Evolutionary conservation across 2,888 invertebrate genomes (phyloP).

Genomic region (Xylocampa areola): DNA sequence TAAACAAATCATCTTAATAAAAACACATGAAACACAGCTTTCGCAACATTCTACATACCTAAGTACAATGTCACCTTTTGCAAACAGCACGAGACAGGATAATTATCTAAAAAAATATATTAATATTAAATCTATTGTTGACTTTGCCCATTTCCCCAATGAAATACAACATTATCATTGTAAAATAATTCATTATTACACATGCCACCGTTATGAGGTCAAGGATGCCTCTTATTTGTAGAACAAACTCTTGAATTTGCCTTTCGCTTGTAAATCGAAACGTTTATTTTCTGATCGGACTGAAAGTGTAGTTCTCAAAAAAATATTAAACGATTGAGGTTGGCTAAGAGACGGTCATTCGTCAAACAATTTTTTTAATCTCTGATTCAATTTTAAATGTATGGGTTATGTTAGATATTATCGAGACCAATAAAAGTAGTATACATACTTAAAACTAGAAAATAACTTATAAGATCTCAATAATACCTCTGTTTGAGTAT

Average conservation of each 20-base stretch:
- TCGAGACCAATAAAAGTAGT: constrained; percentile 3
- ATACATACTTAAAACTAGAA: not conserved
- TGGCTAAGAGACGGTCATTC: constrained; percentile 11
- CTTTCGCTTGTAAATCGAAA: constrained; percentile 42
- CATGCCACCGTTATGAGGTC: constrained; percentile 31
- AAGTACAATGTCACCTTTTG: no score
- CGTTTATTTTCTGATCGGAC: constrained; percentile 29
- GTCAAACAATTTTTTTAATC: constrained; percentile 13
- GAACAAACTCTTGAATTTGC: constrained; percentile 34
- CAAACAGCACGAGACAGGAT: no score
- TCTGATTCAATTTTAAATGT: not conserved
- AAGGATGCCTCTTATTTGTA: constrained; percentile 43
- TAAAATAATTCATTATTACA: constrained; percentile 29
- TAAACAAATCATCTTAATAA: no score
- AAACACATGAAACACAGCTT: no score
- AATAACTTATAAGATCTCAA: constrained; percentile 19
- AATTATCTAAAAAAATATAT: no score
- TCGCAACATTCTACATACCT: no score
- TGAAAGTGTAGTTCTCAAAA: constrained; percentile 22
- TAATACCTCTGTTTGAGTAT: constrained; percentile 7
- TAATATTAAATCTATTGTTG: not conserved
- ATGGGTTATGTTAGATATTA: not conserved
- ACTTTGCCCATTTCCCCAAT: constrained; percentile 8
- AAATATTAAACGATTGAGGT: constrained; percentile 23
- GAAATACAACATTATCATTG: constrained; percentile 18